phyloP scores from a whole-genome alignment of 2,888 invertebrate genomes.

The Parnassius glacialis region DNA sequence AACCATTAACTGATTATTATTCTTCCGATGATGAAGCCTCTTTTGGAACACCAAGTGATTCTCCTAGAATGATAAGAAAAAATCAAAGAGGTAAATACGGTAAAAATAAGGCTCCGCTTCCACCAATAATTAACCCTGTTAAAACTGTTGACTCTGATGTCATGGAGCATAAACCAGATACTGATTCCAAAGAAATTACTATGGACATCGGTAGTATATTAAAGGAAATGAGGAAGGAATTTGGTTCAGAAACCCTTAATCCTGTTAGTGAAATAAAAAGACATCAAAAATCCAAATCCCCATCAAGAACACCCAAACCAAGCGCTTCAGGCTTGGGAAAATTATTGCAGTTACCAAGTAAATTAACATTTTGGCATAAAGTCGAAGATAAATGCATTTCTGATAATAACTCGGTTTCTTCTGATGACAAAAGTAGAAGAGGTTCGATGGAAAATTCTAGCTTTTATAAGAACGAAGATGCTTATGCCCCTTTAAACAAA shows the following conservation, averaged over 20 bases:
- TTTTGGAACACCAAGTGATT: slow-evolving; percentile 71
- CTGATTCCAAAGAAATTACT: slow-evolving; percentile 49
- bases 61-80: slow-evolving; percentile 64
- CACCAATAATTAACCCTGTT: slow-evolving; percentile 38
- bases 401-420: slow-evolving; percentile 54
- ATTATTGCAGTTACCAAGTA: slow-evolving; percentile 78
- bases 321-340: slow-evolving; percentile 61
- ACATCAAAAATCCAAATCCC: slow-evolving; percentile 65
- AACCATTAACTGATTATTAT: slow-evolving; percentile 30
- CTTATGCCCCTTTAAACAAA: slow-evolving; percentile 33
- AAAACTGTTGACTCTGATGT: slow-evolving; percentile 41
- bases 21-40: slow-evolving; percentile 71
- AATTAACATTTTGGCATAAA: slow-evolving; percentile 80
- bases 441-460: slow-evolving; percentile 56
- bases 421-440: slow-evolving; percentile 54
- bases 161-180: slow-evolving; percentile 49
- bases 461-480: slow-evolving; percentile 54
- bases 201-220: slow-evolving; percentile 29
- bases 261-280: slow-evolving; percentile 54
- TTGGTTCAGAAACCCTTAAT: slow-evolving; percentile 49
- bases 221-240: too few relatives aligned
- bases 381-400: slow-evolving; percentile 58
- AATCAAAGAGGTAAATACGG: slow-evolving; percentile 69
- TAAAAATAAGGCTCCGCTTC: slow-evolving; percentile 71
- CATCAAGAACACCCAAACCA: slow-evolving; percentile 50